phyloP scores from a whole-genome alignment of 2,888 invertebrate species.

The Drosophila mimetica region DNA sequence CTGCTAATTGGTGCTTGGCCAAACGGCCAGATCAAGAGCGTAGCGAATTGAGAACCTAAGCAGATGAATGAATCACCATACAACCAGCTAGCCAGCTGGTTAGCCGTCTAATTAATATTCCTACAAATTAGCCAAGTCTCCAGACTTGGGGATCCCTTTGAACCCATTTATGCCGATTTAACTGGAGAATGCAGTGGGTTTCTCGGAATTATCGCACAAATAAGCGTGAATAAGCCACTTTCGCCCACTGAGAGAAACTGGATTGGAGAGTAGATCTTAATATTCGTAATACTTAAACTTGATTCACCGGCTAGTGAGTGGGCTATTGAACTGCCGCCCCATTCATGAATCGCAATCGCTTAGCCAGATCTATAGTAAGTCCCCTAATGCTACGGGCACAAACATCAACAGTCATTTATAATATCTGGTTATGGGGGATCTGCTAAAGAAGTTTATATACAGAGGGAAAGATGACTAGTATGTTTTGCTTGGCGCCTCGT shows the following conservation, averaged over 20 bases:
- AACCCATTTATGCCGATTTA: conserved; percentile 38
- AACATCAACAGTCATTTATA: conserved; percentile 8
- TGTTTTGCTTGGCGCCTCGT: background rate
- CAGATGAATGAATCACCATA: conserved; percentile 61
- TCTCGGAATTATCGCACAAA: conserved; percentile 43
- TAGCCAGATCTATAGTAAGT: conserved; percentile 3
- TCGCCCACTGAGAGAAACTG: conserved; percentile 23
- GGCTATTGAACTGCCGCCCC: conserved; percentile 14
- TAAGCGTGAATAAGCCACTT: conserved; percentile 52
- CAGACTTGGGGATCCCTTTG: conserved; percentile 56
- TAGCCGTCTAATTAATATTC: conserved; percentile 63
- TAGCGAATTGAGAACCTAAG: conserved; percentile 54
- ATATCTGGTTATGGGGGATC: background rate
- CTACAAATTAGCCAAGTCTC: conserved; percentile 23
- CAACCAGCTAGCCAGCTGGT: conserved; percentile 41
- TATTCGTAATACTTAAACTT: conserved; percentile 7
- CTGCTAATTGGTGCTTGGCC: conserved; percentile 65
- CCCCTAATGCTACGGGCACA: background rate
- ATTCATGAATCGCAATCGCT: conserved; percentile 37
- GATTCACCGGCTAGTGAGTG: conserved; percentile 10
- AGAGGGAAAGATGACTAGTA: background rate
- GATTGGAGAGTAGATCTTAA: conserved; percentile 16
- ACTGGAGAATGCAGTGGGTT: conserved; percentile 47
- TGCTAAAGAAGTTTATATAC: background rate
- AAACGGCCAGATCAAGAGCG: conserved; percentile 54